Conservation (phyloP, 2,113 vertebrate genomes). For the Regulus satrapa region DNA sequence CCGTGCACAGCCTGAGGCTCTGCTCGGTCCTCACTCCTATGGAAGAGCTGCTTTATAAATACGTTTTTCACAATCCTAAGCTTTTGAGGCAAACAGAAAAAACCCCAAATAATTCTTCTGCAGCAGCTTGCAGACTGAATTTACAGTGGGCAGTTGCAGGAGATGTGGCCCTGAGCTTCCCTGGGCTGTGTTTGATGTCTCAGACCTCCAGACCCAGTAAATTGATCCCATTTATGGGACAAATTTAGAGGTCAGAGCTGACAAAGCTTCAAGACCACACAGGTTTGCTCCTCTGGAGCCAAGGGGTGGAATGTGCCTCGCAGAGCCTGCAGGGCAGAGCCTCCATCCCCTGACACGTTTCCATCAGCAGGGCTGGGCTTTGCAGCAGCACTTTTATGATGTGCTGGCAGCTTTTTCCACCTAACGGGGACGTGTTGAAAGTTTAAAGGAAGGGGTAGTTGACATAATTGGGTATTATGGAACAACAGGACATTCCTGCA, state of each 20-base stretch:
- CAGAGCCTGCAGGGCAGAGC: background rate
- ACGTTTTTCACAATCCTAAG: background rate
- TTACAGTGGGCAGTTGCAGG: background rate
- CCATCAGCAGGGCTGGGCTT: conserved; percentile 23
- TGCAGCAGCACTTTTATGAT: background rate
- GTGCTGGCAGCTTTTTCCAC: conserved; percentile 1
- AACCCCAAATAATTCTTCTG: background rate
- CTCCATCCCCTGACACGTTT: conserved; percentile 1
- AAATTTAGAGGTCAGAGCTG: conserved; percentile 54
- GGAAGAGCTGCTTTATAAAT: background rate
- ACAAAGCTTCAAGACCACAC: conserved; percentile 48
- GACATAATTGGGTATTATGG: background rate
- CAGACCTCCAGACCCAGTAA: conserved; percentile 2
- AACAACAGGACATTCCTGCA: background rate
- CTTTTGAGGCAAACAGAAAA: background rate
- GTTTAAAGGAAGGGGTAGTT: background rate
- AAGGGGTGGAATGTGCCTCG: background rate
- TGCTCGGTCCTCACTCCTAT: background rate
- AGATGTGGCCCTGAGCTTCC: background rate
- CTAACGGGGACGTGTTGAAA: background rate
- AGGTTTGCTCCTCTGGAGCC: background rate
- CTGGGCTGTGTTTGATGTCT: background rate
- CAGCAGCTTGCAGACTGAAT: background rate
- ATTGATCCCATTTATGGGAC: conserved; percentile 23
- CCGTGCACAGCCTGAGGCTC: background rate